Percentiles rank a stretch among this genome's conserved stretches.
phyloP scores from a whole-genome alignment of 1,140 invertebrate species.

The Phocides pigmalion region DNA sequence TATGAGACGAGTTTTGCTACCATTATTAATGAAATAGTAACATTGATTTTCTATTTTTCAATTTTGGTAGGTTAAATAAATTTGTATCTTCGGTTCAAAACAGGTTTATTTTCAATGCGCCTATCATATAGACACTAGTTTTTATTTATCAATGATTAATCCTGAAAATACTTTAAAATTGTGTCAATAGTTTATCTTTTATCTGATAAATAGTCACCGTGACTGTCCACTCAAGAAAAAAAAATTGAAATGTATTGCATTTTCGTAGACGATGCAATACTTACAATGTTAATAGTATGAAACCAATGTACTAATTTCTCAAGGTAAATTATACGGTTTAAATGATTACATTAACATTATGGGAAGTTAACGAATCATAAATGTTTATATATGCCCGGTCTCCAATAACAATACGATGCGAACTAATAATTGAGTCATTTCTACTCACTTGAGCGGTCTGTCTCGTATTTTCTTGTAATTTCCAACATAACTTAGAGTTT shows the following conservation, averaged over 20 bases:
- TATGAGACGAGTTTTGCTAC: too few relatives aligned
- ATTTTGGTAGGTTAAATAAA: too few relatives aligned
- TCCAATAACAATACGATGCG: neutral
- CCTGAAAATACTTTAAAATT: conserved; percentile 6
- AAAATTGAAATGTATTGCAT: neutral
- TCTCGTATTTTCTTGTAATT: conserved; percentile 69
- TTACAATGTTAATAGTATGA: neutral
- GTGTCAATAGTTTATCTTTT: conserved; percentile 39
- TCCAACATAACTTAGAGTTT: conserved; percentile 66
- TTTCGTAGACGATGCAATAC: neutral
- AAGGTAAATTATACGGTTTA: neutral
- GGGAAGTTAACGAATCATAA: neutral
- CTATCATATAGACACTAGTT: too few relatives aligned
- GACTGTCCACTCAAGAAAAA: neutral
- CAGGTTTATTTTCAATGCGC: too few relatives aligned
- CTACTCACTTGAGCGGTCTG: conserved; percentile 63
- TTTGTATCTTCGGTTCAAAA: too few relatives aligned
- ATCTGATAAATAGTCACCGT: conserved; percentile 12
- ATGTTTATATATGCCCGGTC: neutral
- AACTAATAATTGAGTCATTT: neutral
- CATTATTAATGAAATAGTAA: too few relatives aligned
- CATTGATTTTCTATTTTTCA: too few relatives aligned
- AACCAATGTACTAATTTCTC: neutral
- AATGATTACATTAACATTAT: conserved; percentile 4
- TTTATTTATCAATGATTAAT: neutral